phyloP scores from a whole-genome alignment of 35 echinoderm and acorn worm species.

The Anneissia japonica region DNA sequence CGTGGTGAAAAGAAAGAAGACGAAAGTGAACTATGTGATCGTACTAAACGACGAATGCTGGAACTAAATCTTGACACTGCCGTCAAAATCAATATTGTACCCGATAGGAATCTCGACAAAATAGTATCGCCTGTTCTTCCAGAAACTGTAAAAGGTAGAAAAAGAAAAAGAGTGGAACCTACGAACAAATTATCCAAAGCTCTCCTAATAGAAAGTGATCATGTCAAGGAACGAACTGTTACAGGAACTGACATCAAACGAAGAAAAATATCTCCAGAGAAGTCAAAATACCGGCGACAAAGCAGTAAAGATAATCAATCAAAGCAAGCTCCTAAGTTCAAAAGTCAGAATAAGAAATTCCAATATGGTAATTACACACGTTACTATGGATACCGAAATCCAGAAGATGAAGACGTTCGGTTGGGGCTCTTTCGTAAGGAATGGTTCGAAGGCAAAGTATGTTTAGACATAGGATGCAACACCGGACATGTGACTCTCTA shows the following conservation, averaged over 20 bases:
- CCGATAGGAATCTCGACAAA: constrained; percentile 55
- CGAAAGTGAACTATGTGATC: not conserved
- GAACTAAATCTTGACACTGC: not conserved
- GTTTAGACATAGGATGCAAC: constrained; percentile 97
- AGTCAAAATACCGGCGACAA: constrained; percentile 28
- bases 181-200: constrained; percentile 59
- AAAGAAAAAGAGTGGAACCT: constrained; percentile 79
- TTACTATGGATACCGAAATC: constrained; percentile 95
- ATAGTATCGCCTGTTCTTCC: constrained; percentile 97
- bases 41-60: not conserved
- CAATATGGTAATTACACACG: constrained; percentile 94
- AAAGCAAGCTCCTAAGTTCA: constrained; percentile 57
- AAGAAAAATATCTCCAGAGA: constrained; percentile 40
- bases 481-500: constrained; percentile 87
- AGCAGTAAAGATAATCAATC: constrained; percentile 25
- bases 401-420: constrained; percentile 62
- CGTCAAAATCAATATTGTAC: not conserved
- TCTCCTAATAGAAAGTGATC: constrained; percentile 42
- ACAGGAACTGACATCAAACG: constrained; percentile 10
- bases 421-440: constrained; percentile 53
- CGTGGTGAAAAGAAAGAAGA: not conserved
- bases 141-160: constrained; percentile 37
- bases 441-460: constrained; percentile 86
- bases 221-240: not conserved
- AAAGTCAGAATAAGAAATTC: constrained; percentile 67